phyloP scores from a whole-genome alignment of 1,140 invertebrate genomes.

The Drosophila kohkoa region DNA sequence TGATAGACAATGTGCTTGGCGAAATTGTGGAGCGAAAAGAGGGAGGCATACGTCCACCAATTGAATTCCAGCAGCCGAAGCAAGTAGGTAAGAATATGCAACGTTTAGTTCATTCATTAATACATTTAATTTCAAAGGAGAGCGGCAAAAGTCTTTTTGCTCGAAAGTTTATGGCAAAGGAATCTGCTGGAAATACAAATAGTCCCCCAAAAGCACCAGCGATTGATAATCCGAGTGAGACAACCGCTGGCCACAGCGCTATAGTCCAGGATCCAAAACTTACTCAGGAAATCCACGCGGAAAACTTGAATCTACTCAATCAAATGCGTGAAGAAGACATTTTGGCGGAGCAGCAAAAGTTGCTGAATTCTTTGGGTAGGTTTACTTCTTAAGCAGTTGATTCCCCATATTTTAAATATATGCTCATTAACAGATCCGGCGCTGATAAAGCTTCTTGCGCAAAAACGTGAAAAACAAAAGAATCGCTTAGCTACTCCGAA shows the following conservation, averaged over 20 bases:
- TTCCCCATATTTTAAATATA: not conserved
- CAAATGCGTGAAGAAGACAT: slow-evolving; percentile 92
- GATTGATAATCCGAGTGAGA: slow-evolving; percentile 33
- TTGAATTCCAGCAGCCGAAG: not conserved
- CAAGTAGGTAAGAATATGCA: slow-evolving; percentile 8
- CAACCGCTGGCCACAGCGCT: slow-evolving; percentile 81
- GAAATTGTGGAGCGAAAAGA: slow-evolving; percentile 86
- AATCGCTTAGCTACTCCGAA: not conserved
- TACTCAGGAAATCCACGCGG: slow-evolving; percentile 88
- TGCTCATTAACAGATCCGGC: slow-evolving; percentile 60
- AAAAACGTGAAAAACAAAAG: slow-evolving; percentile 84
- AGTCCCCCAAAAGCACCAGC: not conserved
- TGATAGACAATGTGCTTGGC: slow-evolving; percentile 86
- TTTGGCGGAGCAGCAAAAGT: slow-evolving; percentile 89
- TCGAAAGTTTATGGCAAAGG: slow-evolving; percentile 24
- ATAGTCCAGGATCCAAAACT: slow-evolving; percentile 86
- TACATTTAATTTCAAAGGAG: slow-evolving; percentile 16
- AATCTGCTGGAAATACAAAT: not conserved
- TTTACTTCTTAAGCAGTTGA: not conserved
- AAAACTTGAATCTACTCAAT: slow-evolving; percentile 89
- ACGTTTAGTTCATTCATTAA: not conserved
- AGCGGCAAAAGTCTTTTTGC: slow-evolving; percentile 57
- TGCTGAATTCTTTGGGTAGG: slow-evolving; percentile 88
- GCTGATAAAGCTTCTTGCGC: slow-evolving; percentile 86
- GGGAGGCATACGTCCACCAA: not conserved